These are phyloP conservation scores for Azorinus chamasolen DNA, from an alignment of 2,888 invertebrate genomes.

Conservation along the genomic window DNA sequence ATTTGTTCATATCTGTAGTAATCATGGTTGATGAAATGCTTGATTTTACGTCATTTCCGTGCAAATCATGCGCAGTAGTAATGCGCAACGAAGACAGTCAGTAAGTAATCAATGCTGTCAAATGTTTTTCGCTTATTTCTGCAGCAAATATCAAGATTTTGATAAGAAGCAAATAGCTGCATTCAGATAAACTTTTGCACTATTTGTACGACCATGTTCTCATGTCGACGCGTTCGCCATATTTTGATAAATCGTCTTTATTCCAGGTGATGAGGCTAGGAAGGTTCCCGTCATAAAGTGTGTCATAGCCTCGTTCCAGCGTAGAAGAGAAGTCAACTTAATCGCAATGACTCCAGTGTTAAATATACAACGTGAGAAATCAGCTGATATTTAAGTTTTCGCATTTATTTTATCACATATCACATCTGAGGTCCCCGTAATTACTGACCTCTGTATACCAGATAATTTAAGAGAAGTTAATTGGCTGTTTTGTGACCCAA, in stretches of 20 bases:
- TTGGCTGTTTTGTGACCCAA: constrained; percentile 3
- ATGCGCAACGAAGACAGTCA: constrained; percentile 53
- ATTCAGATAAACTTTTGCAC: background rate
- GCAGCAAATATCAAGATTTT: constrained; percentile 7
- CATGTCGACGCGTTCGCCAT: background rate
- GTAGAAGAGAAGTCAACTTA: constrained; percentile 50
- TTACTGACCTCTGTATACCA: background rate
- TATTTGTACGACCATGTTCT: constrained; percentile 6
- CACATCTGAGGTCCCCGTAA: constrained; percentile 1
- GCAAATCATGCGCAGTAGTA: constrained; percentile 43
- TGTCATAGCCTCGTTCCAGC: constrained; percentile 78
- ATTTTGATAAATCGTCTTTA: constrained; percentile 4
- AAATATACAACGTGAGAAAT: constrained; percentile 47
- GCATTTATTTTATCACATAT: background rate
- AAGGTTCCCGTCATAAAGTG: constrained; percentile 51
- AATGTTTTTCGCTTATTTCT: constrained; percentile 30
- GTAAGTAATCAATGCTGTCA: constrained; percentile 54
- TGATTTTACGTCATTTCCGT: constrained; percentile 57
- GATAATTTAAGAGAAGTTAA: constrained; percentile 1
- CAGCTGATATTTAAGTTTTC: constrained; percentile 33
- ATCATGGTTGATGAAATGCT: constrained; percentile 41
- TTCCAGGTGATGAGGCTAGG: constrained; percentile 15
- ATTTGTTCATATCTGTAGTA: constrained; percentile 22
- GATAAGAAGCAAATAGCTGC: constrained; percentile 8
- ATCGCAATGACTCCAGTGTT: constrained; percentile 35